Percentiles rank a stretch among this genome's conserved stretches.
Evolutionary conservation across 1,140 invertebrate genomes (phyloP).

Genomic region (Rhyzopertha dominica): DNA sequence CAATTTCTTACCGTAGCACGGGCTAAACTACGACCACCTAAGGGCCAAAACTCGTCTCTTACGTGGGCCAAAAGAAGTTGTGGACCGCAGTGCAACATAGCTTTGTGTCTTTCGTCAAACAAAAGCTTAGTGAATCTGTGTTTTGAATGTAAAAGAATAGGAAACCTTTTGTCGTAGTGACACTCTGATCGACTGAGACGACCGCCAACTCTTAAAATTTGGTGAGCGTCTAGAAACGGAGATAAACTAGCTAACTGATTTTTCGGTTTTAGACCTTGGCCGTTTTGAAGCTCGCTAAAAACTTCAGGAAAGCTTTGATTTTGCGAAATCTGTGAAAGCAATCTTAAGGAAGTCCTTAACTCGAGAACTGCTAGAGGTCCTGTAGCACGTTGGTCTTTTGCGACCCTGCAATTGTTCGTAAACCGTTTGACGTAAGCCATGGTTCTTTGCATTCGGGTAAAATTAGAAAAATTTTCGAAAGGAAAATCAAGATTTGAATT

Average conservation of each 20-base stretch:
- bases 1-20: conserved; percentile 16
- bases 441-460: conserved; percentile 10
- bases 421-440: conserved; percentile 16
- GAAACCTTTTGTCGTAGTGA: too few relatives aligned
- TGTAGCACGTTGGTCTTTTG: background rate
- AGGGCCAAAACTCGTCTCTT: conserved; percentile 8
- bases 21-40: conserved; percentile 16
- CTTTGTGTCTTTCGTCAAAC: too few relatives aligned
- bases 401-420: conserved; percentile 9
- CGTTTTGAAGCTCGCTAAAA: conserved; percentile 4
- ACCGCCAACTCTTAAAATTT: conserved; percentile 44
- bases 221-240: conserved; percentile 41
- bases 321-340: conserved; percentile 7
- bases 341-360: background rate
- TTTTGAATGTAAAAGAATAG: too few relatives aligned
- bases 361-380: conserved; percentile 12
- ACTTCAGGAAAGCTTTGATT: conserved; percentile 12
- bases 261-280: conserved; percentile 1
- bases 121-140: too few relatives aligned
- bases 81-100: too few relatives aligned
- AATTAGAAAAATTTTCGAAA: conserved; percentile 5
- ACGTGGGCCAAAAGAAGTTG: too few relatives aligned
- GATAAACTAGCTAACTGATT: conserved; percentile 28
- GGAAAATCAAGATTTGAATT: too few relatives aligned
- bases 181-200: too few relatives aligned